Evolutionary conservation across 1,140 invertebrate species (phyloP).

Genomic region (Aphaenogaster rudis): DNA sequence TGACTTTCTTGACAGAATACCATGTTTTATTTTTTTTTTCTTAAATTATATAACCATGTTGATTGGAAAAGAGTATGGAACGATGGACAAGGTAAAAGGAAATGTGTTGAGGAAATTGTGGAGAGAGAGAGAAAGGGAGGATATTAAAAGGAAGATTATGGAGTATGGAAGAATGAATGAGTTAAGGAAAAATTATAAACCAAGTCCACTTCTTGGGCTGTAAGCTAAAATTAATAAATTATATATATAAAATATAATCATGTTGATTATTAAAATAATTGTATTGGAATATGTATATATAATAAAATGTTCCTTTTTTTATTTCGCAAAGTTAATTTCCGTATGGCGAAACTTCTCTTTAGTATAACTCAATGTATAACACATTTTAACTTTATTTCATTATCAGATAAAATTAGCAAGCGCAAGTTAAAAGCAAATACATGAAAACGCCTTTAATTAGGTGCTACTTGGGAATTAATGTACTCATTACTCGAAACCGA

Average conservation of each 20-base stretch:
- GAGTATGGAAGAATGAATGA: too few species aligned
- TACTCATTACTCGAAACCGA: background rate
- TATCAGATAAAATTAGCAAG: conserved; percentile 23
- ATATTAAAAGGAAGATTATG: too few species aligned
- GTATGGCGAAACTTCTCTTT: background rate
- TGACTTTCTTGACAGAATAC: background rate
- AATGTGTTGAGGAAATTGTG: too few species aligned
- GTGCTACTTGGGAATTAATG: conserved; percentile 18
- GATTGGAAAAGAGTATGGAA: too few species aligned
- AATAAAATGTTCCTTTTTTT: background rate
- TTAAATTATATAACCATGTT: background rate
- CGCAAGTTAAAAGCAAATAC: background rate
- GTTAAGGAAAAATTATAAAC: too few species aligned
- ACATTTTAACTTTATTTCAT: background rate
- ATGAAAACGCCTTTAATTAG: conserved; percentile 35
- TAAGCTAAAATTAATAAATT: too few species aligned
- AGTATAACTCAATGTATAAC: background rate
- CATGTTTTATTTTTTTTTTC: background rate
- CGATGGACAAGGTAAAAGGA: too few species aligned
- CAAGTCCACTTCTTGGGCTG: too few species aligned
- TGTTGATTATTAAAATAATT: background rate
- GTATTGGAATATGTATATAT: background rate
- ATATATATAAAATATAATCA: too few species aligned
- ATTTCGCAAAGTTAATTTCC: conserved; percentile 3
- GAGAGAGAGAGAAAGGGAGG: too few species aligned